These are phyloP conservation scores for Nerophis ophidion DNA, from an alignment of 2,113 vertebrate species.

Conservation along the genomic window DNA sequence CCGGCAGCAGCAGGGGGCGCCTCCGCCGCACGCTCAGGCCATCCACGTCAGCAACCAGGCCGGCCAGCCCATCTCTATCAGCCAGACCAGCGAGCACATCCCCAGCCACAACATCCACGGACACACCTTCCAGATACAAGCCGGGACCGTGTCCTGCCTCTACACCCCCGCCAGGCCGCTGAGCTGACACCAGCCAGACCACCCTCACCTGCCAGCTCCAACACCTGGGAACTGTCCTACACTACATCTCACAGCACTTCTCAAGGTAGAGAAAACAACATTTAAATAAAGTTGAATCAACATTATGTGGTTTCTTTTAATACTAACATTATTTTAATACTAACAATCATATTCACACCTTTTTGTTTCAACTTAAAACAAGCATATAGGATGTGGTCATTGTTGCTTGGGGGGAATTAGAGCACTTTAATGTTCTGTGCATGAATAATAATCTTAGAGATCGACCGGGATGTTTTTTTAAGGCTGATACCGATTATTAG, in stretches of 20 bases:
- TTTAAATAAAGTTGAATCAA: not conserved
- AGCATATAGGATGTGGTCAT: too few species aligned
- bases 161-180: slow-evolving; percentile 64
- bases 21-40: slow-evolving; percentile 48
- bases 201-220: too few species aligned
- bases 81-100: slow-evolving; percentile 69
- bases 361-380: too few species aligned
- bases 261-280: too few species aligned
- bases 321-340: too few species aligned
- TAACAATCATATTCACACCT: too few species aligned
- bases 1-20: slow-evolving; percentile 28
- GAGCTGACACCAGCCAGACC: slow-evolving; percentile 16
- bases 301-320: too few species aligned
- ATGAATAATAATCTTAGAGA: too few species aligned
- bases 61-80: slow-evolving; percentile 66
- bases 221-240: not conserved
- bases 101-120: slow-evolving; percentile 67
- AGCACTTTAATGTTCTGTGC: too few species aligned
- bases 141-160: slow-evolving; percentile 70
- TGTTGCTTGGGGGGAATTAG: too few species aligned
- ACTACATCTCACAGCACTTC: not conserved
- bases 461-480: too few species aligned
- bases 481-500: too few species aligned
- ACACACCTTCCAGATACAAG: slow-evolving; percentile 78
- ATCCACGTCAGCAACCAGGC: slow-evolving; percentile 62